Evolutionary conservation across 2,113 vertebrate species (phyloP), one percentile per base, ranked within the genome.

Genomic region (Petaurus breviceps): DNA sequence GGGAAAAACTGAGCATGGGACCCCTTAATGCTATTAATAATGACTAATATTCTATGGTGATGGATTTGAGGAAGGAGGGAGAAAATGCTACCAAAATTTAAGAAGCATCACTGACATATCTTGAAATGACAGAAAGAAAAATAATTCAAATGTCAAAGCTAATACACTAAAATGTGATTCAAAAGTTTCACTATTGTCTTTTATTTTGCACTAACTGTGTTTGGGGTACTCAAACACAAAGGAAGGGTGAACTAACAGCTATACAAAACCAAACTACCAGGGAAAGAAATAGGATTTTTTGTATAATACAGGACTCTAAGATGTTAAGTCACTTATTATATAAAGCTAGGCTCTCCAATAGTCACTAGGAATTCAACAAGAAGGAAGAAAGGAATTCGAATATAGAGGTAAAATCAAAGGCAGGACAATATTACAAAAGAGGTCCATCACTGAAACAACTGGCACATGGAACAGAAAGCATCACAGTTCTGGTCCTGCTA

Each of bases 111-210:
- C 57, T 96, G 89, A 25, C 24, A 92, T 93, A 90, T 46, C 96
- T 90, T 95, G 8, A 95, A n/a, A 97, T 24, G n/a, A 77, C 37
- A 77, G 68, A 51, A 96, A 84, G 57, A 93, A 55, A 47, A 68
- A 97, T 97, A 96, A 10, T 90, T 43, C 14, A 89, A 96, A 97
- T 68, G 53, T 57, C 68, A 0, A 0, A 23, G 54, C 92, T 26
- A 92, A 94, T 52, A 0, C 90, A 94, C 37, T 52, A 95, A 23
- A 61, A 84, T 97, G 96, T 92, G 92, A 37, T 49, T 96, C 91
- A 97, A 53, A 96, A 84, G n/a, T 19, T 22, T 84, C 68, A 84
- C 16, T 84, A 84, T 3, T 43, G 37, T 43, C 16, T 84, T 84
- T 84, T 43, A 43, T 43, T 84, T 43, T 84, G n/a, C 6, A 84